Evolutionary conservation across 2,888 invertebrate species (phyloP), one percentile per base, ranked within the genome.

Genomic region (Cosmopolites sordidus): DNA sequence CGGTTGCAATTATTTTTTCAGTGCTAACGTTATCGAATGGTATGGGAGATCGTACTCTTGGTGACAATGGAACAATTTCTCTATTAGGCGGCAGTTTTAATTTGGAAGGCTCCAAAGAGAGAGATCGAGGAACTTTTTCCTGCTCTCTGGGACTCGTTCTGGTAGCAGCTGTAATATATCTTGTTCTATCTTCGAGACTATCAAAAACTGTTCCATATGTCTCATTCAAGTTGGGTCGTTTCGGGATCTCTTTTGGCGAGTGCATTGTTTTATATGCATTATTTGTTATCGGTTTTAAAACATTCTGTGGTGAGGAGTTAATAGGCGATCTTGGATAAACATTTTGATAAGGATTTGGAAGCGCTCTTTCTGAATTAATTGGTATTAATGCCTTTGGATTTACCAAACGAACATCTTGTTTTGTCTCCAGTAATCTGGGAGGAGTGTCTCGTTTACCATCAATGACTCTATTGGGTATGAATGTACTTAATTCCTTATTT

Each of bases 351-450:
- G 73, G 73, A 62, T 73, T 73, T 9, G 73, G 73, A 16, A 73
- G 55, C 2, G 73, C 64, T 48, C 73, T 62, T 60, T 72, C 72
- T 0, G 73, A 69, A 60, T 69, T 73, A 14, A 72, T 71, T 1
- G 73, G 73, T 44, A 73, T 72, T 33, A 69, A 54, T 17, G 73
- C 73, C 64, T 72, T 73, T 0, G 75, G 73, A 62, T 71, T 73
- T 5, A 74, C 69, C 14, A 74, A 58, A 45, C 68, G 65, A 2
- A 73, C 62, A 42, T 68, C 69, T 59, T 68, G 68, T 49, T 67
- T 57, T 3, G 71, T 68, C 54, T 72, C 71, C 55, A 65, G 66
- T 11, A 68, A 66, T 45, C 69, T 58, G 1, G 70, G 70, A 2
- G 72, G 70, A 1, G 70, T 73, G 46, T 66, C 66, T 18, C 66